Percentiles rank a stretch among this genome's conserved stretches.
Conservation (phyloP, 2,797 vertebrate species). For the Micropoecilia bifurca region DNA sequence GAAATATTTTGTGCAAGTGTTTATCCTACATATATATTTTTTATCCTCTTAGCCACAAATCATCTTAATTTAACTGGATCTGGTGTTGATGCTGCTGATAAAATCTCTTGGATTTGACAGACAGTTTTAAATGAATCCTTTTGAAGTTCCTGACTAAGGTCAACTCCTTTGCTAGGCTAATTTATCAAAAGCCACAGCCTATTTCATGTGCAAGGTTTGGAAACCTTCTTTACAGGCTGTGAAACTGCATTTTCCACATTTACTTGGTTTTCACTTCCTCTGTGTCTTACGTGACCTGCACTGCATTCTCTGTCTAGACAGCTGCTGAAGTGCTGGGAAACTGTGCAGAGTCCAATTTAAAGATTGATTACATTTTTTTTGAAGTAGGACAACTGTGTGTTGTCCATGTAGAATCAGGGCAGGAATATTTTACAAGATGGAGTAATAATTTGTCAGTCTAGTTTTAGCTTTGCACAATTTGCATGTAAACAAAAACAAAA, state of each 20-base stretch:
- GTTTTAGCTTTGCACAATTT: neutral
- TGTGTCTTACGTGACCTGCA: neutral
- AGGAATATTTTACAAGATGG: neutral
- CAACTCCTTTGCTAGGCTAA: neutral
- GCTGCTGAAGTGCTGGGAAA: neutral
- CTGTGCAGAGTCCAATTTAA: neutral
- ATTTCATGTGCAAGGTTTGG: neutral
- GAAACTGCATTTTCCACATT: neutral
- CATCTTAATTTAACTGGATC: neutral
- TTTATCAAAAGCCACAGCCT: neutral
- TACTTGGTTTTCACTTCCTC: slow-evolving; percentile 4
- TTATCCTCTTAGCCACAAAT: neutral
- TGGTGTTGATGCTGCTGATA: neutral
- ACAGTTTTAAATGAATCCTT: neutral
- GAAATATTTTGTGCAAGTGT: neutral
- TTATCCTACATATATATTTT: neutral
- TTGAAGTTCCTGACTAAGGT: neutral
- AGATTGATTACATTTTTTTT: neutral
- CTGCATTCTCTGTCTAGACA: neutral
- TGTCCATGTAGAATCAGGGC: neutral
- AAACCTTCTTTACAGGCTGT: neutral
- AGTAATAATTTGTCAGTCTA: neutral
- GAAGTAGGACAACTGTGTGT: neutral
- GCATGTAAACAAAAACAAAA: neutral
- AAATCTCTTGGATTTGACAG: neutral